A percentile compares a stretch with the other conserved stretches of the same genome.
These are phyloP conservation scores for Diabrotica undecimpunctata DNA, from an alignment of 1,140 invertebrate species.

Conservation along the genomic window DNA sequence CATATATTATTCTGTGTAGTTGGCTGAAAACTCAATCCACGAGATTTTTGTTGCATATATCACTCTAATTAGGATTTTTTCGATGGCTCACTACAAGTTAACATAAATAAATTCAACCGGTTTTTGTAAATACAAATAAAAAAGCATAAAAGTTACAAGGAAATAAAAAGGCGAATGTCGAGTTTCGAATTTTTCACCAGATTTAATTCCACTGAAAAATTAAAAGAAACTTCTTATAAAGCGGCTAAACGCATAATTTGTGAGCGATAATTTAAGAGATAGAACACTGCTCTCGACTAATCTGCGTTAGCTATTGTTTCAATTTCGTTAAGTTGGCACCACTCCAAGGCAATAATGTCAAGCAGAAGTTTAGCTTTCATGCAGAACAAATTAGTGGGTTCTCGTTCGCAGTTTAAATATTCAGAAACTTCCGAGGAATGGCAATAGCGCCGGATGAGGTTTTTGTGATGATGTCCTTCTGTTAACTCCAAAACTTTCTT, in stretches of 20 bases:
- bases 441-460: slow-evolving; percentile 4
- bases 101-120: too few species aligned
- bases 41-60: too few species aligned
- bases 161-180: too few species aligned
- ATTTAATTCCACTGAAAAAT: neutral
- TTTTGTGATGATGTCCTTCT: slow-evolving; percentile 5
- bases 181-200: neutral
- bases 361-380: slow-evolving; percentile 36
- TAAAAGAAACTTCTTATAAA: neutral
- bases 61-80: too few species aligned
- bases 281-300: slow-evolving; percentile 4
- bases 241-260: slow-evolving; percentile 4
- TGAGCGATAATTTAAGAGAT: slow-evolving; percentile 4
- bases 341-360: slow-evolving; percentile 37
- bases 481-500: neutral
- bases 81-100: too few species aligned
- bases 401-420: slow-evolving; percentile 32
- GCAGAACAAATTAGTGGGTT: slow-evolving; percentile 38
- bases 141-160: too few species aligned
- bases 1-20: too few species aligned
- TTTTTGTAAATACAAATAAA: too few species aligned
- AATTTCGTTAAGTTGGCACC: slow-evolving; percentile 33
- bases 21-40: too few species aligned
- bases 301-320: slow-evolving; percentile 30
- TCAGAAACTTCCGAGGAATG: slow-evolving; percentile 1